phyloP scores from a whole-genome alignment of 2,797 vertebrate genomes.

The Muscicapa comitata region DNA sequence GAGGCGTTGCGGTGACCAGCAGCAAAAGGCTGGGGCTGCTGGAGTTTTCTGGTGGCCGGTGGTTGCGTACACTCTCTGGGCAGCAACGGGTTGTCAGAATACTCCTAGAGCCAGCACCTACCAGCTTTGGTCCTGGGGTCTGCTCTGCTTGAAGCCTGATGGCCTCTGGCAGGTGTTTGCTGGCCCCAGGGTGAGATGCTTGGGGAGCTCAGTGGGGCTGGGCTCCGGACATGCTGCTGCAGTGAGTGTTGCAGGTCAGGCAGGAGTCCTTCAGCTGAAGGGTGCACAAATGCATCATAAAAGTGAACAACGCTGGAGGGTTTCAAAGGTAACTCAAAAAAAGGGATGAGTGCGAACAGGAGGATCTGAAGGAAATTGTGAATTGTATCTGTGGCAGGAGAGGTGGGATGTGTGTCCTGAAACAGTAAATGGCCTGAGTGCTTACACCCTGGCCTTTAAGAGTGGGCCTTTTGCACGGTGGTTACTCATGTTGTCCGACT shows the following conservation, averaged over 20 bases:
- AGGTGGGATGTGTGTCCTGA: not conserved
- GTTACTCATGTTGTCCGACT: not conserved
- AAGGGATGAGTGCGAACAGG: not conserved
- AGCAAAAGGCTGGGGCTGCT: too few species aligned
- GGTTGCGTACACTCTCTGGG: not conserved
- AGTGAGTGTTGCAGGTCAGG: not conserved
- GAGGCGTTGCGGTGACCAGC: fast-evolving
- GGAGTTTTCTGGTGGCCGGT: not conserved
- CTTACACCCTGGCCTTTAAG: not conserved
- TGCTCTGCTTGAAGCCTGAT: not conserved
- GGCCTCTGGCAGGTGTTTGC: not conserved
- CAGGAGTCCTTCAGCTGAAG: not conserved
- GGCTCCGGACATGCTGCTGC: not conserved
- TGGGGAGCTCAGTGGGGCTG: fast-evolving
- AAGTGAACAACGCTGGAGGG: fast-evolving
- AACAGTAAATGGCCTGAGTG: too few species aligned
- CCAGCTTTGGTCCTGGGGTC: not conserved
- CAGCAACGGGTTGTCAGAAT: not conserved
- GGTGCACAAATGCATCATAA: fast-evolving
- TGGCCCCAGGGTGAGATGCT: not conserved
- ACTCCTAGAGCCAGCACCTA: not conserved
- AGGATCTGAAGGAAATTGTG: not conserved
- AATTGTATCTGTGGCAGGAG: not conserved
- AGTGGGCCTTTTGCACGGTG: too few species aligned
- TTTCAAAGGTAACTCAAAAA: not conserved